Conservation (phyloP, 2,797 vertebrate species). For the Microchirus variegatus region DNA sequence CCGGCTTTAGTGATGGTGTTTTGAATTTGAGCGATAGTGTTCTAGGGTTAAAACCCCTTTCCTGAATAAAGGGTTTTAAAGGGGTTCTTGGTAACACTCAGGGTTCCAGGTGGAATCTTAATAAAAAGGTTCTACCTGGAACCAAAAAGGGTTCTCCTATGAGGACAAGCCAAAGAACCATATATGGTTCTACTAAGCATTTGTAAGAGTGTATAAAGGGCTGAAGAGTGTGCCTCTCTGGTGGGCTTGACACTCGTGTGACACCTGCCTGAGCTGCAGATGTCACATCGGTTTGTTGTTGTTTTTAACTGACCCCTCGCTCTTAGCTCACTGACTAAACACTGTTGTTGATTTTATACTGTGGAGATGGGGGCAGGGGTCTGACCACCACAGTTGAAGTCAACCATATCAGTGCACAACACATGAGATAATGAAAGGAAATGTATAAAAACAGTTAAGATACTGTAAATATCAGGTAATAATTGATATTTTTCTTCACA, state of each 20-base stretch:
- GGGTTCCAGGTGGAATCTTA: too few relatives aligned
- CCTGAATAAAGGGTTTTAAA: too few relatives aligned
- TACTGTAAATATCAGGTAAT: not conserved
- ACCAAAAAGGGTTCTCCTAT: too few relatives aligned
- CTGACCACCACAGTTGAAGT: slow-evolving; percentile 50
- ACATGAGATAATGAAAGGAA: not conserved
- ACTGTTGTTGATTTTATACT: slow-evolving; percentile 25
- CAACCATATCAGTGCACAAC: not conserved
- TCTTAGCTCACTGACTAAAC: slow-evolving; percentile 61
- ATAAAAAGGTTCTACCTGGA: too few relatives aligned
- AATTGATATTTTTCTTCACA: too few relatives aligned
- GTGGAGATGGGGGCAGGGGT: not conserved
- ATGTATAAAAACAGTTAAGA: too few relatives aligned
- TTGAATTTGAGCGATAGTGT: too few relatives aligned
- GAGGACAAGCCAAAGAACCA: too few relatives aligned
- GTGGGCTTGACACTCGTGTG: slow-evolving; percentile 39
- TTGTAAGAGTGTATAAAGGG: not conserved
- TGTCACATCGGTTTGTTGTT: slow-evolving; percentile 50
- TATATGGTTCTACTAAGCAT: too few relatives aligned
- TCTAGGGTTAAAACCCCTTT: too few relatives aligned
- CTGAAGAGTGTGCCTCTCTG: slow-evolving; percentile 39
- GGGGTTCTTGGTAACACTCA: too few relatives aligned
- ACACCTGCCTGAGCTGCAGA: slow-evolving; percentile 52
- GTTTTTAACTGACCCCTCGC: slow-evolving; percentile 52
- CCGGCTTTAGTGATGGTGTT: too few relatives aligned